phyloP scores from a whole-genome alignment of 2,888 invertebrate genomes.

The Drosophila merina region DNA sequence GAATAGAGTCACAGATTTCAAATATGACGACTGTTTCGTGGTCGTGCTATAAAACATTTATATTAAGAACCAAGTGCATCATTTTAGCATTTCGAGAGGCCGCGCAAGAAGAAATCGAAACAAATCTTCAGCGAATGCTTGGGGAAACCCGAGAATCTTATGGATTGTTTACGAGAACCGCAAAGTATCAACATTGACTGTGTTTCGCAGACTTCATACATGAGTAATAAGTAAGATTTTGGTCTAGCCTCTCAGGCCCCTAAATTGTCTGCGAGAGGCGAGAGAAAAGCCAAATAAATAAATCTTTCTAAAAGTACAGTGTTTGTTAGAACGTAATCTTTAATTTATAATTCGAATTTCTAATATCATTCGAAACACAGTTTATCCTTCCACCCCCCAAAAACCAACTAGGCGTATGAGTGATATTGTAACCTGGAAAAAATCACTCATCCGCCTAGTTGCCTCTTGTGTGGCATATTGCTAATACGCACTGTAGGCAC shows the following conservation, averaged over 20 bases:
- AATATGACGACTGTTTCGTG: too few relatives aligned
- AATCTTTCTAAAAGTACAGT: conserved; percentile 11
- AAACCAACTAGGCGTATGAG: conserved; percentile 16
- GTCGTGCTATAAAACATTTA: neutral
- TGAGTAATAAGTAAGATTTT: conserved; percentile 31
- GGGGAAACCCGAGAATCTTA: conserved; percentile 10
- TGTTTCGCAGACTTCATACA: conserved; percentile 8
- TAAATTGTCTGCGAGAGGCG: conserved; percentile 17
- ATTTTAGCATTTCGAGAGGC: neutral
- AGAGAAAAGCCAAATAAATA: conserved; percentile 6
- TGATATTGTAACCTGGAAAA: neutral
- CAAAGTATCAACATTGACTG: conserved; percentile 37
- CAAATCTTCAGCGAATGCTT: conserved; percentile 1
- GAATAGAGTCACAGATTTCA: neutral
- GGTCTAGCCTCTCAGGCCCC: conserved; percentile 8
- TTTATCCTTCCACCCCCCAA: too few relatives aligned
- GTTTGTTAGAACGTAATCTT: too few relatives aligned
- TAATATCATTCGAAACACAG: too few relatives aligned
- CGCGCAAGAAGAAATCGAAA: neutral
- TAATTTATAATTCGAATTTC: too few relatives aligned
- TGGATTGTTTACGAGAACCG: conserved; percentile 17
- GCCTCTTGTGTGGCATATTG: neutral
- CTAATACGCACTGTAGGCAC: conserved; percentile 36
- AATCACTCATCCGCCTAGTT: conserved; percentile 30
- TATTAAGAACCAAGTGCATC: neutral